Base-by-base conservation (phyloP, 2,797 vertebrate genomes). In the Bradypodion ventrale region DNA sequence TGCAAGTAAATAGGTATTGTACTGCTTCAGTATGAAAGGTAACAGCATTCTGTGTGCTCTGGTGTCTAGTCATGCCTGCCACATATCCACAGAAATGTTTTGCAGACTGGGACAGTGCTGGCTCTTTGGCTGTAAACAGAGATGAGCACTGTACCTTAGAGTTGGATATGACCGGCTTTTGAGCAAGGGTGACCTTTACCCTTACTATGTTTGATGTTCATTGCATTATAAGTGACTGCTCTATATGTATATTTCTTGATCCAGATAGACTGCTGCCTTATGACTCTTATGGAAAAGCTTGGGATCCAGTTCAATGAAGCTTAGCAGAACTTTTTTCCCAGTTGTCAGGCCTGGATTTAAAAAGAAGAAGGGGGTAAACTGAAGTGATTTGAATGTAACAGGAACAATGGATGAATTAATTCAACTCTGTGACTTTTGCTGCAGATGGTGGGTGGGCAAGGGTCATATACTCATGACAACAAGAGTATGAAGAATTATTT, bases 141-240 rank as follows among this genome's bases (percentile, higher is more conserved):
- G n/a, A n/a, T n/a, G n/a, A n/a, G n/a, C n/a, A n/a, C n/a, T n/a
- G n/a, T n/a, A n/a, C n/a, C n/a, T n/a, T n/a, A n/a, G n/a, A n/a
- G n/a, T n/a, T n/a, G n/a, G n/a, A n/a, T n/a, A n/a, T n/a, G n/a
- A n/a, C n/a, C n/a, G n/a, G n/a, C n/a, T n/a, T n/a, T n/a, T n/a
- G n/a, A n/a, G n/a, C n/a, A n/a, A n/a, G n/a, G n/a, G n/a, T n/a
- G n/a, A n/a, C n/a, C n/a, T n/a, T n/a, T n/a, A n/a, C n/a, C n/a
- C n/a, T n/a, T n/a, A n/a, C n/a, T n/a, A 62, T 91, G 87, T 90
- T 85, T 90, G 77, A 74, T 92, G 79, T 90, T 92, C 89, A 92
- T 92, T 90, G 60, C 75, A 85, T 75, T 88, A 16, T 74, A 87
- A 88, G 89, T 92, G 85, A 87, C 85, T 90, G 90, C 85, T 87